Evolutionary conservation across 2,888 invertebrate species (phyloP), one percentile per base, ranked within the genome.

Genomic region (Agrilus biguttatus): DNA sequence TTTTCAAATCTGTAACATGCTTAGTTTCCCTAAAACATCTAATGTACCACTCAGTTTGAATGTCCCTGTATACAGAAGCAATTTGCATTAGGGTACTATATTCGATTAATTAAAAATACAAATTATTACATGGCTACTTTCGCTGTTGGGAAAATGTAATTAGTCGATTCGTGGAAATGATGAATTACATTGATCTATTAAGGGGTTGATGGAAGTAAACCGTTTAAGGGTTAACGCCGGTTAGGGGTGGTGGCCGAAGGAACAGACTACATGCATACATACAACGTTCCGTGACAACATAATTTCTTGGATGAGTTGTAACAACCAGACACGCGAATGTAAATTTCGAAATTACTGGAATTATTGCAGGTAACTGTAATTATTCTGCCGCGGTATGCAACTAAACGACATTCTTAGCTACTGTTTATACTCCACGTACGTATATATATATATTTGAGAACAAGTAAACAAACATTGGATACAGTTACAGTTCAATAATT

Each of bases 271-370:
- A 38, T 33, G 34, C 33, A 36, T 21, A 33, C 13, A 17, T 33
- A 28, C 28, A 45, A 44, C 48, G 44, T 42, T 38, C 47, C 48
- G 47, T 52, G 52, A 52, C 52, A 52, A 51, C 47, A 47, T 51
- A 53, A 52, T 52, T 51, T 51, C 53, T 51, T 51, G 47, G 47
- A 50, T 47, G 51, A 48, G 45, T 47, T 45, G 44, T 47, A 45
- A 43, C 45, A 47, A 48, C 43, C 49, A 49, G 47, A 50, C 51
- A 51, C 50, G 51, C 51, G 41, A 50, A 51, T 51, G 47, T 45
- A 51, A 51, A 51, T 49, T 51, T 45, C 48, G 48, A 51, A 51
- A 50, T 50, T 51, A 48, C 44, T 47, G 47, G 45, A 51, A 49
- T 51, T 49, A 47, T 47, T 42, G 44, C 45, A 44, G 41, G 46